These are phyloP conservation scores for Daubentonia madagascariensis DNA, from an alignment of 2,113 vertebrate genomes.

Conservation along the genomic window DNA sequence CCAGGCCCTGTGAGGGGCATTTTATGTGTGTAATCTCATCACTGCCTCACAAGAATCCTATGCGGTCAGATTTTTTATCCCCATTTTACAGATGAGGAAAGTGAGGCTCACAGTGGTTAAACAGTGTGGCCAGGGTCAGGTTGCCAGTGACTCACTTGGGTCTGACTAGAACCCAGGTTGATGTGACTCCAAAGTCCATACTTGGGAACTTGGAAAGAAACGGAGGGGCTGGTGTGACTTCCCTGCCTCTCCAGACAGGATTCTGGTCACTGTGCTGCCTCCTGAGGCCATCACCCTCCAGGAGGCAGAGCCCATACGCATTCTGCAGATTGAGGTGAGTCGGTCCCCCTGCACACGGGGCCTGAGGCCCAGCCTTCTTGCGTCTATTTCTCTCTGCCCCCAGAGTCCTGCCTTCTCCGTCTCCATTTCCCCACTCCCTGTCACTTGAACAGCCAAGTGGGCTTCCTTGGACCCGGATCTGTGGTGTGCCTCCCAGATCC, in stretches of 20 bases:
- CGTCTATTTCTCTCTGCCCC: background rate
- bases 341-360: too few species aligned
- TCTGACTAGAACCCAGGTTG: background rate
- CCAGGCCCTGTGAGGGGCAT: background rate
- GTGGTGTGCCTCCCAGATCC: background rate
- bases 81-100: background rate
- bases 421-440: background rate
- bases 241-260: constrained; percentile 33
- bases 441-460: background rate
- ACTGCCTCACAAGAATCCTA: background rate
- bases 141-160: background rate
- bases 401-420: background rate
- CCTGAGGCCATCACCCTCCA: constrained; percentile 86
- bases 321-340: constrained; percentile 82
- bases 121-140: background rate
- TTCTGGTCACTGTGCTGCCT: constrained; percentile 21
- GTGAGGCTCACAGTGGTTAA: background rate
- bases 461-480: background rate
- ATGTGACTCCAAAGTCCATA: background rate
- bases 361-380: background rate
- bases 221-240: background rate
- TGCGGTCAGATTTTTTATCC: background rate
- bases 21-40: background rate
- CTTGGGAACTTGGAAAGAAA: background rate
- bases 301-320: constrained; percentile 78